Evolutionary conservation across 2,797 vertebrate genomes (phyloP), one percentile per base, ranked within the genome.

Genomic region (Poecilia picta): DNA sequence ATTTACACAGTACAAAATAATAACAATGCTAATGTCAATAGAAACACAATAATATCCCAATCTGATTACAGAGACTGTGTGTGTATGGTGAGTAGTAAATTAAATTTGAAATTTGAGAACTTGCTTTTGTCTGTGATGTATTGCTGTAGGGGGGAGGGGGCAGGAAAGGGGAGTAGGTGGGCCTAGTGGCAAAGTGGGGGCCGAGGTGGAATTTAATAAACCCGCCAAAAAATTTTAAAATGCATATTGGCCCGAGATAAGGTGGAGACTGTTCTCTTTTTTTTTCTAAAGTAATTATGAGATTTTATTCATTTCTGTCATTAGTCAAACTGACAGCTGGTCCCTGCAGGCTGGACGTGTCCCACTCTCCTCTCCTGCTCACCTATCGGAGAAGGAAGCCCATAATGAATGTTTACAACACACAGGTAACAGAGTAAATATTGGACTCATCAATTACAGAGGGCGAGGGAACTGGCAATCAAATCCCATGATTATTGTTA

Each of bases 361-460:
- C 89, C 93, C 86, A 81, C 80, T 93, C 95, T 95, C 90, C 92
- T 83, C 89, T 74, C 85, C 94, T 94, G 94, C 95, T 97, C 95
- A 97, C 96, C 96, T 96, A 96, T 95, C 96, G 93, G 92, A 90
- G 93, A 96, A 93, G 91, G 89, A 94, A 93, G 71, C 76, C 83
- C 78, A 86, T 96, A 96, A 96, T 97, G 96, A 97, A 98, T 98
- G 97, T 98, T 98, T 98, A 98, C 95, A 90, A 94, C 95, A 92
- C 92, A 93, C 96, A 97, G 97, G 97, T 98, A 97, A 97, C 96
- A 96, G 93, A 96, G 96, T 97, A 97, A 98, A 98, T 97, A 98
- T 97, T 97, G 97, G 95, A 94, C 89, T 93, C 94, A 96, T 98
- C 96, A 98, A 98, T 98, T 98, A 98, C 97, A 96, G 94, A 95